phyloP scores from a whole-genome alignment of 2,797 vertebrate genomes.

The Danio jaintianensis region DNA sequence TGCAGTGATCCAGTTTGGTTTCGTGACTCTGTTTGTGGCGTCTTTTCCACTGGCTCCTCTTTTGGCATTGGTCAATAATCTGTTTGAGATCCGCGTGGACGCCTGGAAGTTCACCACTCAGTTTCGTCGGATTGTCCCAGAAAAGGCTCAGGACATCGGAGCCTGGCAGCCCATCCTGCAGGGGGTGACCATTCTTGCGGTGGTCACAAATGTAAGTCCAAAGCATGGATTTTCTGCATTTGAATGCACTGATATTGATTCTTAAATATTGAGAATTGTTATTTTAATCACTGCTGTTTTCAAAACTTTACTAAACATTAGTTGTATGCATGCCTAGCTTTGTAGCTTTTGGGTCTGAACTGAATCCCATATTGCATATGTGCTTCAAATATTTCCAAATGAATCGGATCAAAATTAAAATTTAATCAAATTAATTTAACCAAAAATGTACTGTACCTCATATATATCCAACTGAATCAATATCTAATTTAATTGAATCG shows the following conservation, averaged over 20 bases:
- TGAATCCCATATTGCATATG: too few species aligned
- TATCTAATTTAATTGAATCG: neutral
- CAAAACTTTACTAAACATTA: too few species aligned
- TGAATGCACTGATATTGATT: neutral
- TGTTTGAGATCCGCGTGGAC: slow-evolving; percentile 93
- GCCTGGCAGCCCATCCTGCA: slow-evolving; percentile 97
- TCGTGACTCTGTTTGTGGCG: slow-evolving; percentile 97
- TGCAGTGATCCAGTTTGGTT: slow-evolving; percentile 96
- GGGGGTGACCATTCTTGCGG: slow-evolving; percentile 90
- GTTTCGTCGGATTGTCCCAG: slow-evolving; percentile 91
- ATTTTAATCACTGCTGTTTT: too few species aligned
- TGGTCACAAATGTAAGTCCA: slow-evolving; percentile 90
- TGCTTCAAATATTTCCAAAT: too few species aligned
- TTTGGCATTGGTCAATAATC: slow-evolving; percentile 94
- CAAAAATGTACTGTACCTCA: neutral
- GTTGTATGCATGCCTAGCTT: too few species aligned
- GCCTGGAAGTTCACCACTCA: slow-evolving; percentile 98
- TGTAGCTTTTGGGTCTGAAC: too few species aligned
- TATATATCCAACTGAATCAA: neutral
- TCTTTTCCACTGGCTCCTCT: slow-evolving; percentile 97
- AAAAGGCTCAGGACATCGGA: slow-evolving; percentile 96
- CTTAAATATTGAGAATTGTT: neutral
- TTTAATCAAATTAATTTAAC: too few species aligned
- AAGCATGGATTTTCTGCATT: neutral
- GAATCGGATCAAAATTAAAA: too few species aligned